phyloP scores from a whole-genome alignment of 2,888 invertebrate genomes.

The Clitarchus hookeri region DNA sequence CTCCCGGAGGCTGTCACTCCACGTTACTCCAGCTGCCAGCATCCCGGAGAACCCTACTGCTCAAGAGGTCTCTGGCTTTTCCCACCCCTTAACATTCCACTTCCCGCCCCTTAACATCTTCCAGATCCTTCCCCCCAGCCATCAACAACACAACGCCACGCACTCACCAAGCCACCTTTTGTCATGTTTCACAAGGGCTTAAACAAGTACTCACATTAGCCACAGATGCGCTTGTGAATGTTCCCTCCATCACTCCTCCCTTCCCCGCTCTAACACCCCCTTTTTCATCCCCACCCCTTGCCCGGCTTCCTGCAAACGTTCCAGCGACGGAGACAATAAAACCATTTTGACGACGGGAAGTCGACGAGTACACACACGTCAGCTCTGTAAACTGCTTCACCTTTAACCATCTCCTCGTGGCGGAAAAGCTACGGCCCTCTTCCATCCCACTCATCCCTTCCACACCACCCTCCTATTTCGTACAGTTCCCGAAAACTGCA shows the following conservation, averaged over 20 bases:
- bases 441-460: too few species aligned
- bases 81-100: neutral
- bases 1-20: neutral
- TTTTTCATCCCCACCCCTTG: too few species aligned
- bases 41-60: neutral
- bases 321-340: neutral
- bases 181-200: slow-evolving; percentile 14
- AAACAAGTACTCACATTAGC: slow-evolving; percentile 14
- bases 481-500: too few species aligned
- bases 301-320: too few species aligned
- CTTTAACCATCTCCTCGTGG: too few species aligned
- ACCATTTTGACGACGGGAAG: neutral
- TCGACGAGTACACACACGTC: neutral
- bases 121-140: neutral
- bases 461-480: too few species aligned
- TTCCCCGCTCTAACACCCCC: neutral
- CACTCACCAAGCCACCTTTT: neutral
- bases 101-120: neutral
- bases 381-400: neutral
- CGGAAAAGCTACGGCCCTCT: too few species aligned
- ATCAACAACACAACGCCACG: neutral
- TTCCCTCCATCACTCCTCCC: neutral
- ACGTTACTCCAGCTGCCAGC: neutral
- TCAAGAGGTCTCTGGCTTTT: neutral
- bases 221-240: neutral